Evolutionary conservation across 2,797 vertebrate species (phyloP), one percentile per base, ranked within the genome.

Genomic region (Arnoldichthys spilopterus): DNA sequence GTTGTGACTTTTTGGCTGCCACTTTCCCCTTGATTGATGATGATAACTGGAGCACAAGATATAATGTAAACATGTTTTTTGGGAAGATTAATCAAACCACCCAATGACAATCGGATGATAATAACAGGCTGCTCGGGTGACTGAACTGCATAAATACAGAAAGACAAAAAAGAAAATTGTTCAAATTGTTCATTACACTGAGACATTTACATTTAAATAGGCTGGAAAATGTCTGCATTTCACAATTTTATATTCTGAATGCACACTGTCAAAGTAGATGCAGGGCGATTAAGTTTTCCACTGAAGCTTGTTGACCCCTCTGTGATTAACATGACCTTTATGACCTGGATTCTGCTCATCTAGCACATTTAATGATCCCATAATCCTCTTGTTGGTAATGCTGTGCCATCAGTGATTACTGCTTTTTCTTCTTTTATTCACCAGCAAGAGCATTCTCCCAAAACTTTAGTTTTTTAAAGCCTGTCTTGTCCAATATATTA

Each of bases 261-360:
- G 26, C 9, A 74, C 64, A 67, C 16, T n/a, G 61, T 6, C 6
- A 28, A 59, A n/a, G 6, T 34, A 24, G 47, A 73, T 37, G 67
- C n/a, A 62, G n/a, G 30, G 30, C 18, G 18, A 62, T 34, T 62
- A 67, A 67, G 28, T 53, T n/a, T 49, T 32, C 16, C 53, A 66
- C 28, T 8, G 24, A 68, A 59, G 71, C 28, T 49, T 22, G 15
- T 54, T 71, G 67, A 71, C 67, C n/a, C 56, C 12, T 47, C 47
- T 81, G 73, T 76, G 67, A 76, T 76, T 72, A 81, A 76, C 40
- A 34, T 66, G 74, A 76, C 40, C 61, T 63, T 67, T 24, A 40
- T 72, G 79, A 67, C 51, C 47, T 26, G 7, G 67, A 56, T 37
- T 76, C 59, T 53, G 22, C 63, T 30, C 12, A 15, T 70, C 40